Base-by-base conservation (phyloP, 2,113 vertebrate genomes). In the Oreotrochilus melanogaster region DNA sequence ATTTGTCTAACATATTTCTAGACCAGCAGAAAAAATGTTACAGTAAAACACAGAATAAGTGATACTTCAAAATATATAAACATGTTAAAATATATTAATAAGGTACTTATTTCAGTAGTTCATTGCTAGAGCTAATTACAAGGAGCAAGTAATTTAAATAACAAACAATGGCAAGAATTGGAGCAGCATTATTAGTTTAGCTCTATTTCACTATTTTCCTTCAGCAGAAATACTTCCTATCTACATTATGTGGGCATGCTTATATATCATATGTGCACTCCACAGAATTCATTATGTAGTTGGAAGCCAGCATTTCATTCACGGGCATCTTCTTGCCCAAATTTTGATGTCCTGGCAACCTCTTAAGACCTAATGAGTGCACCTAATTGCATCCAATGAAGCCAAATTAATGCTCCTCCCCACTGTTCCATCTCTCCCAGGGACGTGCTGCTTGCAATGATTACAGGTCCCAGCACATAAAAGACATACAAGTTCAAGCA, bases 391-490 rank as follows among this genome's bases (percentile, higher is more conserved):
- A 76, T 4, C 5, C 43, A 74, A 2, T 21, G 17, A 91, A 92
- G 73, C 10, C 74, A 89, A 88, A 92, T 43, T 33, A 81, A 54
- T 6, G 53, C 66, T 95, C 48, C 70, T 94, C 70, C 78, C 47
- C 53, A 35, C 30, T 82, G 84, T 66, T 78, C 86, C 57, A 61
- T 93, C 89, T 69, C 91, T 92, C 78, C 50, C 53, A 42, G 75
- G 89, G 80, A 92, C 2, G 7, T 60, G 66, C 87, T 75, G 62
- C 60, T 89, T 82, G 74, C 74, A 76, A 62, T 16, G 74, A 92
- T 78, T 96, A 73, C 80, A 91, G 89, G 89, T 89, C 62, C 70
- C 78, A 88, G 89, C 87, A 93, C 62, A 91, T 61, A 70, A 88
- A 64, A 94, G 64, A 61, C 31, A 6, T 33, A 11, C 89, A 95